Base-by-base conservation (phyloP, 2,113 vertebrate species). In the Pao palembangensis region DNA sequence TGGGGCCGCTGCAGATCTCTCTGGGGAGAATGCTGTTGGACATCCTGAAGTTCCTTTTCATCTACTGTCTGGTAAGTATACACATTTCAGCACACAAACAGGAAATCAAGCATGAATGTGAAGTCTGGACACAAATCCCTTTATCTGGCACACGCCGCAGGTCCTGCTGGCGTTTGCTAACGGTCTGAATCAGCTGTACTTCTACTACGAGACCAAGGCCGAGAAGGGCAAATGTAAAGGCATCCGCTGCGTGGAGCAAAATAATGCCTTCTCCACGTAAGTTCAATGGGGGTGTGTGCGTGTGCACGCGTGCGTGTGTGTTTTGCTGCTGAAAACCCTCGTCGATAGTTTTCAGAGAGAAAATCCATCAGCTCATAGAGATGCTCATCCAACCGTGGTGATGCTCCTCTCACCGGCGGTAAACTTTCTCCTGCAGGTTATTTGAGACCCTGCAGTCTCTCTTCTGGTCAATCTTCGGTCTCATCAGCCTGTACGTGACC, bases 31-130 rank as follows among this genome's bases (percentile, higher is more conserved):
- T 99, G 97, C 91, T 99, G 71, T 92, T 98, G 18, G 96, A 99
- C 92, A 99, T 99, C 84, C 94, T 99, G 73, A 99, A 99, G 88
- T 99, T 99, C 88, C 97, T 99, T 86, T 99, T 99, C 88, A 99
- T 99, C 91, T 99, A 99, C 88, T 99, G 97, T 53, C 91, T 99
- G 91, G 97, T 99, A 77, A 67, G 62, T 0, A 14, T 25, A 23
- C 28, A 42, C 8, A 47, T 16, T 1, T 46, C 43, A 56, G 5
- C n/a, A 42, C n/a, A 20, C 4, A 20, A 20, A 49, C 17, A 11
- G n/a, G 7, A 23, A 21, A n/a, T 51, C 12, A 53, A 12, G 31
- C 51, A 6, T 41, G 2, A 18, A 47, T 31, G 15, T 23, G 19
- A 43, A 21, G 18, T 51, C 7, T 20, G 34, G 28, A 31, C 28